Percentiles rank a stretch among this genome's conserved stretches.
Conservation (phyloP, 1,140 invertebrate species). For the Sarcophaga bullata region DNA sequence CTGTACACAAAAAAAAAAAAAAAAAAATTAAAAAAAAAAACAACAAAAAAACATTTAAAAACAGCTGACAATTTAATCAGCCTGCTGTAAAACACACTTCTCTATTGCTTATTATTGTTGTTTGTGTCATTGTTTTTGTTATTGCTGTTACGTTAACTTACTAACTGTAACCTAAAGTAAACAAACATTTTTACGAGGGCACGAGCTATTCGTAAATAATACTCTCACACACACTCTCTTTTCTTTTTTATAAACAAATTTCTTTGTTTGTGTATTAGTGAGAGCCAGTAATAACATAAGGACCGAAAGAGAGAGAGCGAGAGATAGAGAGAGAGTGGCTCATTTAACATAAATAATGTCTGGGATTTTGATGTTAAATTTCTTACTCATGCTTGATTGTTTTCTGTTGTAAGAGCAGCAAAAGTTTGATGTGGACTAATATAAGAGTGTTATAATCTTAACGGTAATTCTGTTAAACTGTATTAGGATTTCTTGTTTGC, state of each 20-base stretch:
- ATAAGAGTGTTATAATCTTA: neutral
- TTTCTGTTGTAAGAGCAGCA: neutral
- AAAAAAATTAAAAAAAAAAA: too few species aligned
- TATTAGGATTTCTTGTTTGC: neutral
- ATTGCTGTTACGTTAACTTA: neutral
- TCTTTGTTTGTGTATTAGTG: neutral
- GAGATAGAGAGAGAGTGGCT: neutral
- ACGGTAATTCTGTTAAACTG: neutral
- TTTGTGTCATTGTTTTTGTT: neutral
- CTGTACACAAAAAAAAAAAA: too few species aligned
- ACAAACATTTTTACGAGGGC: constrained; percentile 18
- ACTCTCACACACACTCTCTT: too few species aligned
- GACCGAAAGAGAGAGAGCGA: neutral
- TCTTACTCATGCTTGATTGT: neutral
- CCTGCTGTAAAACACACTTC: neutral
- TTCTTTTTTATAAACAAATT: neutral
- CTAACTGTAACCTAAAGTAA: constrained; percentile 14
- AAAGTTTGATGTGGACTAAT: neutral
- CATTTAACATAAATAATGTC: neutral
- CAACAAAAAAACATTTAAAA: too few species aligned
- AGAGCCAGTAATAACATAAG: too few species aligned
- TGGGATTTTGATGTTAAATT: neutral
- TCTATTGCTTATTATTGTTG: neutral
- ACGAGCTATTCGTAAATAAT: neutral
- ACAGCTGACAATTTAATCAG: constrained; percentile 9